phyloP scores from a whole-genome alignment of 2,113 vertebrate species.

The Hydrochoerus hydrochaeris region DNA sequence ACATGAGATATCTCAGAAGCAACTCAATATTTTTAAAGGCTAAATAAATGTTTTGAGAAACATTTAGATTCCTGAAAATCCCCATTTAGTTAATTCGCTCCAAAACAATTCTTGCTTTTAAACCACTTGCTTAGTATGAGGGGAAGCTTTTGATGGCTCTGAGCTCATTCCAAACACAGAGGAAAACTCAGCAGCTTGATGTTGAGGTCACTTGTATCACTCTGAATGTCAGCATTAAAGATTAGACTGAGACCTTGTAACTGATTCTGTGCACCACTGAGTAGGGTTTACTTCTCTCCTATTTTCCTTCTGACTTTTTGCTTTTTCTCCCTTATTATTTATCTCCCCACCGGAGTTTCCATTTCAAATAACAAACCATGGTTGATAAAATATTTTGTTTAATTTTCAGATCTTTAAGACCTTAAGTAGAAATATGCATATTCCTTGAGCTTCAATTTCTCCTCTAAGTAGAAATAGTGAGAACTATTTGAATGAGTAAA shows the following conservation, averaged over 20 bases:
- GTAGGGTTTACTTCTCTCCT: too few relatives aligned
- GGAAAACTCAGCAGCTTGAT: not conserved
- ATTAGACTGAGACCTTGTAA: not conserved
- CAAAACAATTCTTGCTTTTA: not conserved
- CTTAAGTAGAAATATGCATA: not conserved
- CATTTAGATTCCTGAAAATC: not conserved
- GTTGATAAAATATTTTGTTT: not conserved
- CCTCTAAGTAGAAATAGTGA: not conserved
- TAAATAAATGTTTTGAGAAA: conserved; percentile 24
- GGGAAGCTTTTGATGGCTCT: not conserved
- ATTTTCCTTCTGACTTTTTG: not conserved
- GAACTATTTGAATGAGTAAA: not conserved
- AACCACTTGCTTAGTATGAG: not conserved
- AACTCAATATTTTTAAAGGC: not conserved
- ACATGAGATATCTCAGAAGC: not conserved
- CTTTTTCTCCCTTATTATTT: not conserved
- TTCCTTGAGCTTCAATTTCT: not conserved
- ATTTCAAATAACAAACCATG: not conserved
- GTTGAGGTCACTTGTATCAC: not conserved
- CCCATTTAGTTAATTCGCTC: not conserved
- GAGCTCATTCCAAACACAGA: not conserved
- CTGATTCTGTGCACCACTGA: accelerated
- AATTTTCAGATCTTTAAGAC: not conserved
- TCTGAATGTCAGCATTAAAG: not conserved
- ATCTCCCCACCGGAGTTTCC: not conserved